Percentiles rank a stretch among this genome's conserved stretches.
Evolutionary conservation across 2,797 vertebrate genomes (phyloP).

Genomic region (Anniella stebbinsi): DNA sequence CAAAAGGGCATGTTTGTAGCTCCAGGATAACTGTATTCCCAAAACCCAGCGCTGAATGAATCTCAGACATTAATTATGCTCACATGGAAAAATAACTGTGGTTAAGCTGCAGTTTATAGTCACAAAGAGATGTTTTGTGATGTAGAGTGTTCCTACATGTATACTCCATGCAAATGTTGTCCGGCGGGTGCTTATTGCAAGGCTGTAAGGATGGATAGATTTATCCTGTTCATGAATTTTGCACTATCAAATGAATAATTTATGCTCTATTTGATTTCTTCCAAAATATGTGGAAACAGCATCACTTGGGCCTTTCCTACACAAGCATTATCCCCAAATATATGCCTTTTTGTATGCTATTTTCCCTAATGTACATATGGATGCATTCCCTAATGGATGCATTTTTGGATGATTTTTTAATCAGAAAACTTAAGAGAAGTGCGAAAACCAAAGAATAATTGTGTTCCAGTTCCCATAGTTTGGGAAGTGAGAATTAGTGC

Average conservation of each 20-base stretch:
- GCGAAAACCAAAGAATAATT: too few species aligned
- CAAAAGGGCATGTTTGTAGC: not conserved
- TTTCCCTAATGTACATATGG: too few species aligned
- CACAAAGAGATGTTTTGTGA: constrained; percentile 17
- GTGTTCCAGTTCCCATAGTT: too few species aligned
- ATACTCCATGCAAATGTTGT: not conserved
- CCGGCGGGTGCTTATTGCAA: not conserved
- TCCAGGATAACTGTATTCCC: not conserved
- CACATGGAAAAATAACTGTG: not conserved
- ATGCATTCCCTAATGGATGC: too few species aligned
- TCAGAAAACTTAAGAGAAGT: too few species aligned
- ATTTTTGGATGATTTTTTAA: too few species aligned
- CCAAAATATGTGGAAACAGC: not conserved
- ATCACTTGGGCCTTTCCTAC: not conserved
- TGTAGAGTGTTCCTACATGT: not conserved
- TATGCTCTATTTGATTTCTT: fast-evolving
- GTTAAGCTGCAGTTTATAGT: not conserved
- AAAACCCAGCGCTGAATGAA: not conserved
- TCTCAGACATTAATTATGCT: constrained; percentile 8
- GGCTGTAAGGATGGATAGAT: not conserved
- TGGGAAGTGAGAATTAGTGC: too few species aligned
- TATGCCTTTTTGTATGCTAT: too few species aligned
- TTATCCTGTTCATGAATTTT: not conserved
- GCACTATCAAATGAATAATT: not conserved
- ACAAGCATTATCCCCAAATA: too few species aligned